These are phyloP conservation scores for Parelbella ahira DNA, from an alignment of 2,888 invertebrate species.

Conservation along the genomic window DNA sequence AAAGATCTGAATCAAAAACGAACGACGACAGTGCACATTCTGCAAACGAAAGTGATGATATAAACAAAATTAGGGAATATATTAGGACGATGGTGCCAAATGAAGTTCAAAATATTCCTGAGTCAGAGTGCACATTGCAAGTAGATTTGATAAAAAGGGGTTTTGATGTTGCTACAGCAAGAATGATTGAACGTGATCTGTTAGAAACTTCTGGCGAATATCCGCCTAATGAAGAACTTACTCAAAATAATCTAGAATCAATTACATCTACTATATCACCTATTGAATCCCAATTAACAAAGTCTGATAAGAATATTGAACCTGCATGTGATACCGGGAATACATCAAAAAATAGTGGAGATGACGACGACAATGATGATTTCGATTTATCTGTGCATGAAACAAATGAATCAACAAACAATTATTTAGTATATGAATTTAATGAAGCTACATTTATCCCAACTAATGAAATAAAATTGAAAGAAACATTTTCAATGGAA, in stretches of 20 bases:
- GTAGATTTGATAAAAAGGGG: slow-evolving; percentile 64
- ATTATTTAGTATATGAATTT: slow-evolving; percentile 47
- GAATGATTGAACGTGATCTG: slow-evolving; percentile 68
- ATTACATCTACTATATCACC: not conserved
- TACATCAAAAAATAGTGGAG: slow-evolving; percentile 41
- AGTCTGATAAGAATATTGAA: slow-evolving; percentile 12
- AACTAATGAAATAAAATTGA: slow-evolving; percentile 45
- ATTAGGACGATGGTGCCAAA: slow-evolving; percentile 45
- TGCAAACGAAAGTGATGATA: slow-evolving; percentile 55
- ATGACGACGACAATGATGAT: slow-evolving; percentile 49
- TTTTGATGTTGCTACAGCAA: slow-evolving; percentile 68
- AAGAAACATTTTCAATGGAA: slow-evolving; percentile 68
- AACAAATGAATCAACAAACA: slow-evolving; percentile 53
- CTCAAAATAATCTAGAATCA: not conserved
- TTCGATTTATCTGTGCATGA: slow-evolving; percentile 55
- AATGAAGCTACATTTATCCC: slow-evolving; percentile 41
- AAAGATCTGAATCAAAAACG: slow-evolving; percentile 48
- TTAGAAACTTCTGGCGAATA: slow-evolving; percentile 44
- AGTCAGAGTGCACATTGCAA: slow-evolving; percentile 47
- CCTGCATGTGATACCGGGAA: slow-evolving; percentile 26
- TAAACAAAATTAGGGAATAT: slow-evolving; percentile 62
- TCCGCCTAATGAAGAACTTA: not conserved
- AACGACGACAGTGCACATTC: slow-evolving; percentile 22
- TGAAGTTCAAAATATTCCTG: slow-evolving; percentile 29
- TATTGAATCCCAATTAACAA: not conserved